Conservation (phyloP, 2,113 vertebrate species). For the Labeo catla region DNA sequence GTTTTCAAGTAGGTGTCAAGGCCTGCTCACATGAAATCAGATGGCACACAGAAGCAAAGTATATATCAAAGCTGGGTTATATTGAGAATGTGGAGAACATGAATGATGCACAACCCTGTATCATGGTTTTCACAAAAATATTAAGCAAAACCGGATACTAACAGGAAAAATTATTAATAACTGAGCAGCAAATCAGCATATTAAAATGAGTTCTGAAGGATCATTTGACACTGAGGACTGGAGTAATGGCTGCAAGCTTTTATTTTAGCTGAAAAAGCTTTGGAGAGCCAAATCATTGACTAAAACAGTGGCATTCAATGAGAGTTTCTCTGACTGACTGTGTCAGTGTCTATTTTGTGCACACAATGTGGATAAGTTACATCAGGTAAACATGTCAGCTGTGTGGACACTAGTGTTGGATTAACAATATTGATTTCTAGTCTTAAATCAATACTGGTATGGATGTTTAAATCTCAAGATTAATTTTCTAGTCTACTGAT, state of each 20-base stretch:
- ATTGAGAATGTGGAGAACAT: background rate
- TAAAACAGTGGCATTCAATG: no score
- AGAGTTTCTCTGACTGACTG: no score
- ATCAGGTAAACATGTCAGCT: background rate
- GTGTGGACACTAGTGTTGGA: background rate
- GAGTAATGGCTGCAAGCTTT: background rate
- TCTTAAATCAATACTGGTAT: background rate
- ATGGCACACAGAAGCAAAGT: background rate
- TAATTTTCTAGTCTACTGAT: background rate
- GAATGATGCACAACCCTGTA: background rate
- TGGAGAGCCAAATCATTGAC: no score
- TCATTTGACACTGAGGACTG: background rate
- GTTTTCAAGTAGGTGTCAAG: background rate
- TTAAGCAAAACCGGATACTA: background rate
- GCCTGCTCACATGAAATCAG: slow-evolving; percentile 5
- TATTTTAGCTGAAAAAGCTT: no score
- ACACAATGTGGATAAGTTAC: no score
- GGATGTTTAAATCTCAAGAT: background rate
- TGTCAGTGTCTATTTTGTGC: no score
- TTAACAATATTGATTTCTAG: background rate
- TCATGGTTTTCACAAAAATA: background rate
- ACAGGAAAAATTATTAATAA: background rate
- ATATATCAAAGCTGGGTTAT: background rate
- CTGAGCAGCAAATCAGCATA: background rate
- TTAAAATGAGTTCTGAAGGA: background rate